Evolutionary conservation across 1,140 invertebrate genomes (phyloP).

Genomic region (Idris sp.): DNA sequence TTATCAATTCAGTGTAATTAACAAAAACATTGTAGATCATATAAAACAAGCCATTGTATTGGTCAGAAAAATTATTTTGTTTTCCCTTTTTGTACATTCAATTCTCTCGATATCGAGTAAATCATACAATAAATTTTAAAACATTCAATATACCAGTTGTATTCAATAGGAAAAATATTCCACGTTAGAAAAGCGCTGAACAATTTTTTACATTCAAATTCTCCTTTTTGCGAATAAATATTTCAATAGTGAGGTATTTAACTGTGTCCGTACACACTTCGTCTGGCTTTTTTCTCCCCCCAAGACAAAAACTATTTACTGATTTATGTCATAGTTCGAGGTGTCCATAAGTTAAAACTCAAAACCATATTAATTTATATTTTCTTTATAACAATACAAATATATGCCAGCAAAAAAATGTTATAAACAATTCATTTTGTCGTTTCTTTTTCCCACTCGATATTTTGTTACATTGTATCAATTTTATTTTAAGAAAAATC

Average conservation of each 20-base stretch:
- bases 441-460: too few species aligned
- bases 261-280: slow-evolving; percentile 5
- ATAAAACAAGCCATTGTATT: too few species aligned
- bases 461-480: too few species aligned
- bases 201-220: slow-evolving; percentile 32
- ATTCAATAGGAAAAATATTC: slow-evolving; percentile 33
- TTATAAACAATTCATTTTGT: too few species aligned
- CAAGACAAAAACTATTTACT: background rate
- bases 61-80: too few species aligned
- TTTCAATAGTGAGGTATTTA: slow-evolving; percentile 23
- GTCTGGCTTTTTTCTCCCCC: background rate
- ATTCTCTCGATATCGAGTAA: slow-evolving; percentile 21
- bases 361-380: too few species aligned
- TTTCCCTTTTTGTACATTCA: slow-evolving; percentile 7
- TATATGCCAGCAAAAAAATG: too few species aligned
- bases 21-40: slow-evolving; percentile 17
- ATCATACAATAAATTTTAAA: slow-evolving; percentile 37
- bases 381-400: too few species aligned
- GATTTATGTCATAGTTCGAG: slow-evolving; percentile 4
- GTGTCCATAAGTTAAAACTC: slow-evolving; percentile 1
- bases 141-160: slow-evolving; percentile 14
- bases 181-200: slow-evolving; percentile 1
- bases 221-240: slow-evolving; percentile 27
- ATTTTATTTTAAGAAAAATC: too few species aligned
- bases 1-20: slow-evolving; percentile 6